Evolutionary conservation across 1,140 invertebrate genomes (phyloP).

Genomic region (Microplitis mediator): DNA sequence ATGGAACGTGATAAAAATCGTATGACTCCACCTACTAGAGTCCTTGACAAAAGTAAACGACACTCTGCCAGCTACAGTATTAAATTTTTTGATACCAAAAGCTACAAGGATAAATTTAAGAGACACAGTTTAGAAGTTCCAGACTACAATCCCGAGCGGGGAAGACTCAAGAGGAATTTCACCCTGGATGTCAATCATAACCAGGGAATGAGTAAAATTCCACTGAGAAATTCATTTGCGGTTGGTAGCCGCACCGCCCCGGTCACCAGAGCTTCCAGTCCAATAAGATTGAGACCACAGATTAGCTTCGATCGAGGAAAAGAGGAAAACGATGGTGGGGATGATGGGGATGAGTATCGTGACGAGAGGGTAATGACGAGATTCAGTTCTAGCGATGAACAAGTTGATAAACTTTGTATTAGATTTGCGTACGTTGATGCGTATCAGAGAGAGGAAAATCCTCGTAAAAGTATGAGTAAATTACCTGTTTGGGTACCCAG

Average conservation of each 20-base stretch:
- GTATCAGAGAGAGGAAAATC: constrained; percentile 28
- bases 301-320: constrained; percentile 33
- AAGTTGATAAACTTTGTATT: constrained; percentile 54
- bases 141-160: constrained; percentile 39
- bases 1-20: constrained; percentile 44
- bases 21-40: constrained; percentile 35
- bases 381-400: constrained; percentile 54
- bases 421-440: constrained; percentile 46
- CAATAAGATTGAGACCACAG: constrained; percentile 40
- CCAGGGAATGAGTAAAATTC: constrained; percentile 56
- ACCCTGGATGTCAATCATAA: constrained; percentile 59
- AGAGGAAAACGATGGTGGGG: not conserved
- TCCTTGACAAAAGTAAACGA: constrained; percentile 50
- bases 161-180: constrained; percentile 45
- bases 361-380: constrained; percentile 34
- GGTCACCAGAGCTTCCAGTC: constrained; percentile 55
- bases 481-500: constrained; percentile 42
- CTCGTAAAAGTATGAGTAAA: constrained; percentile 39
- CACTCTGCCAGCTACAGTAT: constrained; percentile 49
- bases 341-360: constrained; percentile 25
- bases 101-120: constrained; percentile 44
- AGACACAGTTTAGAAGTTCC: constrained; percentile 51
- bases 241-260: constrained; percentile 57
- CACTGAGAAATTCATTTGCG: constrained; percentile 42
- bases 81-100: constrained; percentile 43